Evolutionary conservation across 2,113 vertebrate genomes (phyloP).

Genomic region (Lepus europaeus): DNA sequence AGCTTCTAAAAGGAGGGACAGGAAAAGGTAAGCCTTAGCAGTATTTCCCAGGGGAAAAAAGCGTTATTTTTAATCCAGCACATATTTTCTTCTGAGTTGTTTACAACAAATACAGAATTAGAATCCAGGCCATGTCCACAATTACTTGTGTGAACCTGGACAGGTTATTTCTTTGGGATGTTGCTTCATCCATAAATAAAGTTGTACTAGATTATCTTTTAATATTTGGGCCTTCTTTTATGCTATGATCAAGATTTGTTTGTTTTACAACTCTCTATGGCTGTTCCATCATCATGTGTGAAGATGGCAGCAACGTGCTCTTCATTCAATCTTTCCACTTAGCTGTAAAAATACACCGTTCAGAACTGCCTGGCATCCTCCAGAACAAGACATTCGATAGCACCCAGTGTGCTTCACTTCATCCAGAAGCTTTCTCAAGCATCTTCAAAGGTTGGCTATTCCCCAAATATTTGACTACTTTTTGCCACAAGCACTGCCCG

Average conservation of each 20-base stretch:
- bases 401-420: constrained; percentile 83
- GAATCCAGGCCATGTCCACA: not conserved
- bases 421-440: constrained; percentile 74
- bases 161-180: not conserved
- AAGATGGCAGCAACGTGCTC: constrained; percentile 32
- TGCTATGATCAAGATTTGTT: not conserved
- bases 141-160: not conserved
- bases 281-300: too few species aligned
- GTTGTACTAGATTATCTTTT: not conserved
- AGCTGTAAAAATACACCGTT: constrained; percentile 56
- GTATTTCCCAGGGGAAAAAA: not conserved
- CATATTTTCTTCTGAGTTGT: not conserved
- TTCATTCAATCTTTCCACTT: constrained; percentile 26
- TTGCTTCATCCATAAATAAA: not conserved
- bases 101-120: not conserved
- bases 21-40: not conserved
- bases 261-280: not conserved
- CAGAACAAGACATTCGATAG: constrained; percentile 53
- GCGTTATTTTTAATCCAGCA: not conserved
- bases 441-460: constrained; percentile 85
- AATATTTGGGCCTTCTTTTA: not conserved
- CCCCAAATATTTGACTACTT: not conserved
- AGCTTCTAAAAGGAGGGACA: not conserved
- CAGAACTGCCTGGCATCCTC: constrained; percentile 54
- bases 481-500: constrained; percentile 29